Percentiles rank a stretch among this genome's conserved stretches.
Evolutionary conservation across 2,888 invertebrate genomes (phyloP).

Genomic region (Pheosia tremula): DNA sequence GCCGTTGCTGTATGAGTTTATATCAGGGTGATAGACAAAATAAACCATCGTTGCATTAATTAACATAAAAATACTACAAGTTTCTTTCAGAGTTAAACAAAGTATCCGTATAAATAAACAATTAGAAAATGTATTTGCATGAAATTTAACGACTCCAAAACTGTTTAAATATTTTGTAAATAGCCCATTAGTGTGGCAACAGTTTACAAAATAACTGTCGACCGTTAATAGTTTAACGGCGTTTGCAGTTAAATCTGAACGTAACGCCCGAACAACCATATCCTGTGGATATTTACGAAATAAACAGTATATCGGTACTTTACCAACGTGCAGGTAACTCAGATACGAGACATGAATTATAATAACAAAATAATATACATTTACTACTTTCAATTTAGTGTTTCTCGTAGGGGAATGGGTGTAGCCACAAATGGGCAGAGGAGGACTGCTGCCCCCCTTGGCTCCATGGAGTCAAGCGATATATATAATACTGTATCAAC

Average conservation of each 20-base stretch:
- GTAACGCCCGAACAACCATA: conserved; percentile 47
- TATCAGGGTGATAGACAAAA: neutral
- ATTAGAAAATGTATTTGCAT: conserved; percentile 41
- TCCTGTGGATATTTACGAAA: conserved; percentile 50
- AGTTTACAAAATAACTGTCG: conserved; percentile 60
- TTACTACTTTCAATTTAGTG: too few relatives aligned
- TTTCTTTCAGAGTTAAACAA: neutral
- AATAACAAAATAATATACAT: too few relatives aligned
- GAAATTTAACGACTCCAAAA: conserved; percentile 52
- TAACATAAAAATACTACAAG: neutral
- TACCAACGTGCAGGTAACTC: conserved; percentile 12
- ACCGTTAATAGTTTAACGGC: conserved; percentile 55
- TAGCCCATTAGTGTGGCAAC: conserved; percentile 48
- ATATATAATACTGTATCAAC: too few relatives aligned
- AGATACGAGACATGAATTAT: too few relatives aligned
- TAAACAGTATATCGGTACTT: conserved; percentile 16
- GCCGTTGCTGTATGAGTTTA: too few relatives aligned
- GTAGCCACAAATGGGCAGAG: too few relatives aligned
- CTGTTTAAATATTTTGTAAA: conserved; percentile 69
- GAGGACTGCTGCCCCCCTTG: too few relatives aligned
- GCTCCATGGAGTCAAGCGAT: too few relatives aligned
- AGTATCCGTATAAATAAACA: conserved; percentile 2
- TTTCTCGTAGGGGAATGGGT: too few relatives aligned
- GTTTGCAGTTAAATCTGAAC: conserved; percentile 44
- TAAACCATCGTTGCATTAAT: neutral